phyloP scores from a whole-genome alignment of 64 coral and sea anemone genomes.

The Pachyseris speciosa region DNA sequence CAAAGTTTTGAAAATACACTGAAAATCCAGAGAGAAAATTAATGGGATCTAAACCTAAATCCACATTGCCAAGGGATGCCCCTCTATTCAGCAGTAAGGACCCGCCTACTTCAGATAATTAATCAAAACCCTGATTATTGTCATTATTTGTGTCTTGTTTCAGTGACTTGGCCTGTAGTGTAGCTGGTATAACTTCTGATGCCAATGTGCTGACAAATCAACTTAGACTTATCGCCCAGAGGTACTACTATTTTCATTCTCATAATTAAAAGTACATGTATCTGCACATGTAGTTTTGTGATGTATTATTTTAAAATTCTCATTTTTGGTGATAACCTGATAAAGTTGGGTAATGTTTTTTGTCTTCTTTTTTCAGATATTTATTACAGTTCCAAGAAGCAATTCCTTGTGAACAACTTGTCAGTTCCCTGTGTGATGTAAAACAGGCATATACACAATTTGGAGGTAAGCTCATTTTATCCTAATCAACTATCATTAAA shows the following conservation, averaged over 20 bases:
- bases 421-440: conserved; percentile 95
- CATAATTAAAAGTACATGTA: no score
- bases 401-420: conserved; percentile 98
- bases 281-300: no score
- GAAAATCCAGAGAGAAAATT: no score
- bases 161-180: conserved; percentile 98
- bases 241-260: no score
- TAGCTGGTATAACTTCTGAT: conserved; percentile 99
- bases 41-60: no score
- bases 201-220: conserved; percentile 96
- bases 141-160: background rate
- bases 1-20: no score
- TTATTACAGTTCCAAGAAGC: conserved; percentile 91
- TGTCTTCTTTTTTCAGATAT: conserved; percentile 61
- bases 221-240: conserved; percentile 96
- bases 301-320: no score
- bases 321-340: no score
- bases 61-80: no score
- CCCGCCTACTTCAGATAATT: no score
- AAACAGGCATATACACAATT: conserved; percentile 99
- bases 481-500: no score
- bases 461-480: conserved; percentile 86
- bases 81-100: no score
- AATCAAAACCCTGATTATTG: background rate
- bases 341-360: background rate